Evolutionary conservation across 2,888 invertebrate genomes (phyloP), one percentile per base, ranked within the genome.

Genomic region (Callinectes sapidus): DNA sequence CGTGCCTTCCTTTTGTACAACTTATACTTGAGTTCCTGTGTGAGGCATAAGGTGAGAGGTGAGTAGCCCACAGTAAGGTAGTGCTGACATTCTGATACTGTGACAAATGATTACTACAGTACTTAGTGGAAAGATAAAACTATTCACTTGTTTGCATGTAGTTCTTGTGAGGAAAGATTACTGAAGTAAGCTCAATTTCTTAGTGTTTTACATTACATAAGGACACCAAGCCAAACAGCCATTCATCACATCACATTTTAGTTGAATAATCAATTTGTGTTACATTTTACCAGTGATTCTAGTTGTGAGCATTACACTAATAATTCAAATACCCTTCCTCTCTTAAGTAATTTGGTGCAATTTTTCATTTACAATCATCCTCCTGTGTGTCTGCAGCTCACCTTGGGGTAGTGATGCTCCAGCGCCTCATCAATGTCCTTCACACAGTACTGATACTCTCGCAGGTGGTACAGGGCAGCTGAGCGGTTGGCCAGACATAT

Each of bases 371-470:
- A n/a, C 14, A 35, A 1, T 85, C n/a, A 10, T 13, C 61, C 61
- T 61, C 3, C 1, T 48, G 48, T 48, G 8, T 23, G 23, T n/a
- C 71, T 6, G 32, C 6, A 16, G 23, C 91, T 89, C 32, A 94
- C 94, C 91, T 92, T 94, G 5, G 94, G 94, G 61, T 94, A 94
- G 39, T 94, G 94, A 87, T 94, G 94, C 81, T 94, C 94, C 39
- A 94, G 55, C 3, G 94, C 94, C 89, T 94, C 94, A 61, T 94
- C 93, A 1, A 94, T 94, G 87, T 94, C 94, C 88, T 91, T 94
- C 66, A 94, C 91, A 87, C 94, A 94, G 90, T 93, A 92, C 77
- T 93, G 91, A 90, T 89, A 94, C 18, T 94, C 94, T 55, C 94
- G 93, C 28, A 94, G 90, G 88, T 94, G 94, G 88, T 92, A 94